Percentiles rank a stretch among this genome's conserved stretches.
These are phyloP conservation scores for Caenorhabditis briggsae DNA, from an alignment of 1,140 invertebrate genomes.

Conservation along the genomic window DNA sequence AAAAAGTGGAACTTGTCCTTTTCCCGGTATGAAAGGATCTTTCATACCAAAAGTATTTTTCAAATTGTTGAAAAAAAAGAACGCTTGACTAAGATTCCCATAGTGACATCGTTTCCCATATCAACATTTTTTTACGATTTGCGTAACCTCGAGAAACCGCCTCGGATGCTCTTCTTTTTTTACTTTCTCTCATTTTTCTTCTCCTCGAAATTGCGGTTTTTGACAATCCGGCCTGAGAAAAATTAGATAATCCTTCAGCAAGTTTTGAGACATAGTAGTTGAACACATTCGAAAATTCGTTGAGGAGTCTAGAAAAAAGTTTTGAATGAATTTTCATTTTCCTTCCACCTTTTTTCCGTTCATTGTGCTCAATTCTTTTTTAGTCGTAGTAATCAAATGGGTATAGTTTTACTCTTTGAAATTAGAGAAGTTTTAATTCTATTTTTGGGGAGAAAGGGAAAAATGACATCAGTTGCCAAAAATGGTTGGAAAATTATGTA, in stretches of 20 bases:
- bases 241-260: not conserved
- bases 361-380: not conserved
- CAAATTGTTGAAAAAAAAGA: too few species aligned
- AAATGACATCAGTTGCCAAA: not conserved
- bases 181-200: not conserved
- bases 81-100: not conserved
- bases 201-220: not conserved
- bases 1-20: too few species aligned
- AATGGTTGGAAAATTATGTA: not conserved
- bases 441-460: not conserved
- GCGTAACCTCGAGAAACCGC: slow-evolving; percentile 32
- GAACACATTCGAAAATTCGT: not conserved
- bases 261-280: not conserved
- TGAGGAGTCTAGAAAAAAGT: too few species aligned
- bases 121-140: slow-evolving; percentile 7
- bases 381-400: not conserved
- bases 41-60: too few species aligned
- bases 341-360: not conserved
- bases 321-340: not conserved
- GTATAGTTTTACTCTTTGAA: slow-evolving; percentile 8
- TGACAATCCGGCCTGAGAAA: slow-evolving; percentile 12
- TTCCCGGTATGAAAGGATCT: too few species aligned
- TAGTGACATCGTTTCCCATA: not conserved
- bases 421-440: not conserved
- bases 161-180: not conserved